Evolutionary conservation across 2,797 vertebrate genomes (phyloP).

Genomic region (Aeoliscus strigatus): DNA sequence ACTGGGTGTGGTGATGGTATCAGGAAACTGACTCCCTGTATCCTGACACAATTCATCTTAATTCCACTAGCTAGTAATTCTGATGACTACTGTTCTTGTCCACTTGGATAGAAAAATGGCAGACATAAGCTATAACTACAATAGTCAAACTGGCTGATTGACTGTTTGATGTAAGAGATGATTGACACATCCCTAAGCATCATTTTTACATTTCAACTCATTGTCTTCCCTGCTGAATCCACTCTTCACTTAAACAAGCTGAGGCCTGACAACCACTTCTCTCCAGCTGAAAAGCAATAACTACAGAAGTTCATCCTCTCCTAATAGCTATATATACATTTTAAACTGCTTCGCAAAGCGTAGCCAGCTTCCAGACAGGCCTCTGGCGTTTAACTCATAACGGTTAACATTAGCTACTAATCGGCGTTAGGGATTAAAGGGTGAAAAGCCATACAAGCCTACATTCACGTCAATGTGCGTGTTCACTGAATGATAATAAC

Average conservation of each 20-base stretch:
- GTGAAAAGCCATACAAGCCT: background rate
- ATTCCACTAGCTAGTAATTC: background rate
- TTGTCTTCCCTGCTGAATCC: background rate
- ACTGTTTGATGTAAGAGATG: too few species aligned
- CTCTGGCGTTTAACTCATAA: conserved; percentile 16
- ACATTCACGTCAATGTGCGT: conserved; percentile 8
- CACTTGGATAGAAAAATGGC: too few species aligned
- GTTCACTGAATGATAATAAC: conserved; percentile 3
- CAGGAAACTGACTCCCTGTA: too few species aligned
- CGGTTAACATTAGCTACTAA: background rate
- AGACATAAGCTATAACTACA: too few species aligned
- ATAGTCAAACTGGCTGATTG: too few species aligned
- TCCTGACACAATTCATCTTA: conserved; percentile 1
- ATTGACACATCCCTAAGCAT: too few species aligned
- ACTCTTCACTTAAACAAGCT: conserved; percentile 1
- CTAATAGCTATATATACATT: background rate
- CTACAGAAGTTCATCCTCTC: conserved; percentile 2
- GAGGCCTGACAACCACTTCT: too few species aligned
- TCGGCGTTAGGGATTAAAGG: background rate
- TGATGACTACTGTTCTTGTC: too few species aligned
- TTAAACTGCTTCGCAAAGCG: conserved; percentile 7
- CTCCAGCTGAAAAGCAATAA: conserved; percentile 40
- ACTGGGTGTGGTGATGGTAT: conserved; percentile 5
- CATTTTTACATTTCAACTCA: too few species aligned
- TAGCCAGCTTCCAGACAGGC: conserved; percentile 25